These are phyloP conservation scores for Volucella inflata DNA, from an alignment of 2,888 invertebrate species.

Conservation along the genomic window DNA sequence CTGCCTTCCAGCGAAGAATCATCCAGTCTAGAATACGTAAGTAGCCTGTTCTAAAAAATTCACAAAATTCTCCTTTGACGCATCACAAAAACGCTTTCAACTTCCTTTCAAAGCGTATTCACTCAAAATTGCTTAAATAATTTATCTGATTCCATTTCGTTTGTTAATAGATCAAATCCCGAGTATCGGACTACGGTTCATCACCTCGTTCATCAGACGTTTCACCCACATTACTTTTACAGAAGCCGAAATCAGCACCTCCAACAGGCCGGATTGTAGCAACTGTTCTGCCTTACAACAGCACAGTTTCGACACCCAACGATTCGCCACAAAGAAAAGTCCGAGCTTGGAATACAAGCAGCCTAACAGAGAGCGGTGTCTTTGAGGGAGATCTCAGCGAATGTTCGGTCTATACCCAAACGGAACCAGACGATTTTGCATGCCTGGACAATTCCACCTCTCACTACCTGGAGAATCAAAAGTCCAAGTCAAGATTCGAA, in stretches of 20 bases:
- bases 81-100: constrained; percentile 18
- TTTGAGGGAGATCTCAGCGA: constrained; percentile 85
- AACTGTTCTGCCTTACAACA: constrained; percentile 87
- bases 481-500: constrained; percentile 84
- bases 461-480: constrained; percentile 85
- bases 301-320: constrained; percentile 83
- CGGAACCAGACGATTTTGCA: constrained; percentile 85
- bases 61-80: constrained; percentile 15
- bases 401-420: constrained; percentile 81
- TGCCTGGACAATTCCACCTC: constrained; percentile 72
- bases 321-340: constrained; percentile 80
- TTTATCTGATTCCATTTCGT: constrained; percentile 28
- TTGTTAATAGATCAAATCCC: constrained; percentile 79
- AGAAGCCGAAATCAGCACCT: constrained; percentile 72
- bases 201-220: constrained; percentile 78
- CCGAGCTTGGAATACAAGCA: constrained; percentile 82
- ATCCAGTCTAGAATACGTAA: constrained; percentile 84
- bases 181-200: constrained; percentile 79
- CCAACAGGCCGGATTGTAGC: constrained; percentile 85
- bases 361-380: constrained; percentile 90
- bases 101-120: constrained; percentile 39
- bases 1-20: constrained; percentile 85
- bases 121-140: constrained; percentile 70
- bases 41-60: constrained; percentile 58
- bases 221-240: constrained; percentile 65